A percentile compares a stretch with the other conserved stretches of the same genome.
These are phyloP conservation scores for Gadus chalcogrammus DNA, from an alignment of 2,113 vertebrate genomes.

Conservation along the genomic window DNA sequence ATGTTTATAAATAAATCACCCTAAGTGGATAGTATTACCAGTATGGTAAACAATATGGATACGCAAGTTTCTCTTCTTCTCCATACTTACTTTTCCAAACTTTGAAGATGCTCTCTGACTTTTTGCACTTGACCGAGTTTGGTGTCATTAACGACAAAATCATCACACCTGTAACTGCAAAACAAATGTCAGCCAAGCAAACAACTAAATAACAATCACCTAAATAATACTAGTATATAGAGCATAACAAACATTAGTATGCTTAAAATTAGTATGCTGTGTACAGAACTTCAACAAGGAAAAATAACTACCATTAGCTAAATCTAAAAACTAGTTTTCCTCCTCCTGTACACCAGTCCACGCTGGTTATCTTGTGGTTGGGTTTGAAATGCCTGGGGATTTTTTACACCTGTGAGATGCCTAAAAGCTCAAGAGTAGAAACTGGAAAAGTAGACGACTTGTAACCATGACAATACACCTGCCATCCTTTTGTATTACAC, in stretches of 20 bases:
- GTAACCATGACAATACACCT: no score
- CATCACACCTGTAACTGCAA: slow-evolving; percentile 94
- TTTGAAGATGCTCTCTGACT: slow-evolving; percentile 94
- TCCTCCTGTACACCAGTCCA: no score
- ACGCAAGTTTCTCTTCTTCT: not conserved
- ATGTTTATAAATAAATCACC: not conserved
- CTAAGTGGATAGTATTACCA: no score
- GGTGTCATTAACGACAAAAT: slow-evolving; percentile 97
- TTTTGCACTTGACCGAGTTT: slow-evolving; percentile 92
- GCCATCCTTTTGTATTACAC: no score
- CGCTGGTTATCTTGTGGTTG: no score
- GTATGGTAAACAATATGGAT: not conserved
- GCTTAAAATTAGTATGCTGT: not conserved
- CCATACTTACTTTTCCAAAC: slow-evolving; percentile 91
- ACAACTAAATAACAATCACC: slow-evolving; percentile 20
- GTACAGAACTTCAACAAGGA: not conserved
- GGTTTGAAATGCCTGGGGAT: no score
- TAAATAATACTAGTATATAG: not conserved
- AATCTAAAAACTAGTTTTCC: no score
- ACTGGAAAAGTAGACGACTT: no score
- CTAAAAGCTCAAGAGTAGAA: no score
- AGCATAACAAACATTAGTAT: not conserved
- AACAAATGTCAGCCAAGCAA: slow-evolving; percentile 35
- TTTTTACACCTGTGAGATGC: no score
- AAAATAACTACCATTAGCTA: not conserved